Evolutionary conservation across 2,888 invertebrate species (phyloP).

Genomic region (Aphrophora alni): DNA sequence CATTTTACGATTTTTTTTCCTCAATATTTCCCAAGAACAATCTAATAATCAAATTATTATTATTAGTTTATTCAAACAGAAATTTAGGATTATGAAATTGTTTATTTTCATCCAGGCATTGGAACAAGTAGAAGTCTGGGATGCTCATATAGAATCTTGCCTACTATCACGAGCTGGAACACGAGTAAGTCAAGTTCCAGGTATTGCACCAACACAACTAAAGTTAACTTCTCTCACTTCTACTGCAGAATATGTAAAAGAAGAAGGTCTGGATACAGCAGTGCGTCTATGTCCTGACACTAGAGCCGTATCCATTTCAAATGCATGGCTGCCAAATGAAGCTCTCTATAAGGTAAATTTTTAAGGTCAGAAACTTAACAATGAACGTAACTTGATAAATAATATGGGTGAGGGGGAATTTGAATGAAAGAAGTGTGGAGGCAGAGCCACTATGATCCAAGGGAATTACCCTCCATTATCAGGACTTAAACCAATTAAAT

Average conservation of each 20-base stretch:
- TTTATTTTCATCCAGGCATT: conserved; percentile 41
- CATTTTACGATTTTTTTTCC: no score
- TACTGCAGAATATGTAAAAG: conserved; percentile 48
- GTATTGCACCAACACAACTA: conserved; percentile 39
- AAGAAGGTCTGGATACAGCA: conserved; percentile 51
- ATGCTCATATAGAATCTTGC: conserved; percentile 39
- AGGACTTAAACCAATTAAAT: no score
- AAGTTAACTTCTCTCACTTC: conserved; percentile 52
- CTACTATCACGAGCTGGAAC: conserved; percentile 44
- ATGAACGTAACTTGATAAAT: no score
- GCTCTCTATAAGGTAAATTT: conserved; percentile 52
- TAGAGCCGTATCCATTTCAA: conserved; percentile 51
- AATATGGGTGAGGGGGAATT: no score
- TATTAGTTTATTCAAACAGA: no score
- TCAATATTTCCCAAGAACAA: no score
- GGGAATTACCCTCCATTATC: no score
- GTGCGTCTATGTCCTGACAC: conserved; percentile 50
- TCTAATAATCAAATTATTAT: no score
- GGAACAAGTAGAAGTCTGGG: conserved; percentile 45
- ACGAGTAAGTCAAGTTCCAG: conserved; percentile 31
- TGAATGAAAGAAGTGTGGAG: no score
- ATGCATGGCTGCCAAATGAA: conserved; percentile 53
- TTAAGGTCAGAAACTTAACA: no score
- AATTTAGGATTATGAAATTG: no score
- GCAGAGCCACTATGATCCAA: no score